Evolutionary conservation across 1,140 invertebrate species (phyloP).

Genomic region (Artemia franciscana): DNA sequence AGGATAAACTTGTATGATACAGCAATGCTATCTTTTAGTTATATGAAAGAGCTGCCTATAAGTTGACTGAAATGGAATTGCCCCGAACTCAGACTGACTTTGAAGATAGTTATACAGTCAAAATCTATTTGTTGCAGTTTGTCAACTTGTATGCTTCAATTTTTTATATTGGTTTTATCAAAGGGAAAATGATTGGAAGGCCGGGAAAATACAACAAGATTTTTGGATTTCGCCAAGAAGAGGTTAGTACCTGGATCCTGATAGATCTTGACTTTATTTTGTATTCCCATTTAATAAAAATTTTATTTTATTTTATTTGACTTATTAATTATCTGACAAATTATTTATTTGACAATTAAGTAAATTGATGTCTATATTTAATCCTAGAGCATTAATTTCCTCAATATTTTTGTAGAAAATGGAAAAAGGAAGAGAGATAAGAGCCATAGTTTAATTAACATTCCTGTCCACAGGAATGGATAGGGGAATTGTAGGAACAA

Average conservation of each 20-base stretch:
- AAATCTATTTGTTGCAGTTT: slow-evolving; percentile 93
- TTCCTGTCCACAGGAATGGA: no score
- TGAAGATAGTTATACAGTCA: slow-evolving; percentile 84
- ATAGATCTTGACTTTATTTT: no score
- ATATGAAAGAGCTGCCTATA: slow-evolving; percentile 67
- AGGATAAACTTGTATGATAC: no score
- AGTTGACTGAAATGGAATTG: slow-evolving; percentile 80
- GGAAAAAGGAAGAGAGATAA: no score
- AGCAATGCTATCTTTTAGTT: slow-evolving; percentile 32
- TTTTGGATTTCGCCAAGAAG: slow-evolving; percentile 55
- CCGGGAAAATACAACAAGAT: slow-evolving; percentile 51
- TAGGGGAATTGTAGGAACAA: no score
- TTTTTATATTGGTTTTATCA: slow-evolving; percentile 96
- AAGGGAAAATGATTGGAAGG: slow-evolving; percentile 73
- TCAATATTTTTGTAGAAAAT: no score
- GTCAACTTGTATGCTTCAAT: slow-evolving; percentile 97
- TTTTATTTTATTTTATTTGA: background rate
- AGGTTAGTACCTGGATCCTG: slow-evolving; percentile 38
- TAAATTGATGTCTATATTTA: no score
- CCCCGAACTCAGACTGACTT: slow-evolving; percentile 89
- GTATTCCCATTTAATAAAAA: no score
- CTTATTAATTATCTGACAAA: slow-evolving; percentile 1
- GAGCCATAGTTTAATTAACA: no score
- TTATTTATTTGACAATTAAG: background rate
- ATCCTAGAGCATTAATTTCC: no score